Evolutionary conservation across 1,140 invertebrate species (phyloP).

Genomic region (Meloidogyne hapla): DNA sequence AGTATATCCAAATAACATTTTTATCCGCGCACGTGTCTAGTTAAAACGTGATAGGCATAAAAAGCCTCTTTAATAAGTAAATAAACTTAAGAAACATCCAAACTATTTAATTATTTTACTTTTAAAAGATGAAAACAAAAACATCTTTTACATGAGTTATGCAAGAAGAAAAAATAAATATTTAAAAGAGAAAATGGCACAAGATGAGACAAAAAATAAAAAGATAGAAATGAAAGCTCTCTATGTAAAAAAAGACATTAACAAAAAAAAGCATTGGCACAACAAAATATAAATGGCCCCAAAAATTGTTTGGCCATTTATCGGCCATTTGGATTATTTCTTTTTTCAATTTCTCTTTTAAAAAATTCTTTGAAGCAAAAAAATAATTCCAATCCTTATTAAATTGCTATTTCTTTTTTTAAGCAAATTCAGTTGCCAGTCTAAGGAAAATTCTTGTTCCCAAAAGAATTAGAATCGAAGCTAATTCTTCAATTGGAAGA

Average conservation of each 20-base stretch:
- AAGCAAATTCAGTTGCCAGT: background rate
- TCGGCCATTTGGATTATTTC: background rate
- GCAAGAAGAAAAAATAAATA: no score
- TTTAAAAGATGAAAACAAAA: no score
- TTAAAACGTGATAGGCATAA: no score
- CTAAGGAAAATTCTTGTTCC: background rate
- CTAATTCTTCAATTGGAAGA: background rate
- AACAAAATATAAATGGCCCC: background rate
- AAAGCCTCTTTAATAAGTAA: no score
- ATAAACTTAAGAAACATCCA: no score
- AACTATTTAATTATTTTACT: no score
- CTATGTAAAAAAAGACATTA: background rate
- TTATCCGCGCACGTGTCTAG: no score
- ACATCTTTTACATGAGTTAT: no score
- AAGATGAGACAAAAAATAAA: background rate
- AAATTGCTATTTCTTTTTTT: background rate
- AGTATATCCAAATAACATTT: no score
- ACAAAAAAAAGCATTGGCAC: background rate
- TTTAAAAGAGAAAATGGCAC: background rate
- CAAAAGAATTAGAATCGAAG: background rate
- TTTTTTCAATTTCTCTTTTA: background rate
- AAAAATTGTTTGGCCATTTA: background rate
- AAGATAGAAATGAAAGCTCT: background rate
- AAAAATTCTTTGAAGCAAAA: background rate
- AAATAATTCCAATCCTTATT: constrained; percentile 3